Base-by-base conservation (phyloP, 2,113 vertebrate species). In the Emydura subglobosa region DNA sequence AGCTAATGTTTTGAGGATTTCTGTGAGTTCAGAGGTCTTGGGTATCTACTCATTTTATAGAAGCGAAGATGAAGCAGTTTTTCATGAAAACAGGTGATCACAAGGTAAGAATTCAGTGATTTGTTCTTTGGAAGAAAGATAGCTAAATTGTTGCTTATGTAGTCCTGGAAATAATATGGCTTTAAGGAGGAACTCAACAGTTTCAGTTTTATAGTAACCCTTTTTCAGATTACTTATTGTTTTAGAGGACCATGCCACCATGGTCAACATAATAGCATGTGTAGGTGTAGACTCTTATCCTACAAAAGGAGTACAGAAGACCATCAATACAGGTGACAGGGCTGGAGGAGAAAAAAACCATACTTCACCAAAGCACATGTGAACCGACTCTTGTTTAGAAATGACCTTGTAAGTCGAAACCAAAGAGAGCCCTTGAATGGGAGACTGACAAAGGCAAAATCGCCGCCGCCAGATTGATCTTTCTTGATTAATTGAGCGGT, bases 391-490 rank as follows among this genome's bases (percentile, higher is more conserved):
- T 83, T 42, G 74, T 74, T 39, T 74, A 74, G 17, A 74, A 42
- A 42, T 39, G 9, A 19, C 16, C 14, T 74, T 83, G 29, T 29
- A 89, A 84, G 53, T 47, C 53, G 53, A 92, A 95, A 95, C 90
- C 84, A 89, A 93, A 89, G 82, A 4, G 79, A 47, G 44, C 59
- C 88, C 85, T 49, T 59, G 86, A 95, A 96, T 91, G 84, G 29
- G 29, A 61, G 29, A 16, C 29, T 61, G 14, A 34, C 79, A 93
- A 89, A 39, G 39, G 39, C 39, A 39, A 39, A 39, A 39, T 39
- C 39, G 39, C 39, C 39, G 39, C 39, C 39, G 39, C 39, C 39
- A 39, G 39, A 39, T 39, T 39, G 39, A 39, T 39, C 39, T 39
- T 39, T 39, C 39, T 39, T 39, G 39, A 39, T 39, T 39, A 39